phyloP scores from a whole-genome alignment of 2,113 vertebrate genomes.

The Promerops cafer region DNA sequence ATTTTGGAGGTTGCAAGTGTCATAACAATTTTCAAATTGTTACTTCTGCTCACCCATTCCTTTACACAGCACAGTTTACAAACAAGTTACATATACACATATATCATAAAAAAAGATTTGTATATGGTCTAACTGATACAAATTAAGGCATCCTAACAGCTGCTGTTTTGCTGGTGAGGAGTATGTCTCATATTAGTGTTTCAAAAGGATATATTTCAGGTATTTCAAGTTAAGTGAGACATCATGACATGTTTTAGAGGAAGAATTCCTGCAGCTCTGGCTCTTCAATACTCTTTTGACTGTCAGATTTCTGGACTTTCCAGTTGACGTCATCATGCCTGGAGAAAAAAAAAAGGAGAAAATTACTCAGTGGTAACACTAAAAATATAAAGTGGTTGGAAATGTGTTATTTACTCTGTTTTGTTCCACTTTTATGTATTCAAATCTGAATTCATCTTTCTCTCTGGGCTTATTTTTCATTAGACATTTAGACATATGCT shows the following conservation, averaged over 20 bases:
- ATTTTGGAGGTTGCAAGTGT: slow-evolving; percentile 15
- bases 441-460: background rate
- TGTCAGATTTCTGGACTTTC: slow-evolving; percentile 49
- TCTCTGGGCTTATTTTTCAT: background rate
- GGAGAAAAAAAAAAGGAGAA: slow-evolving; percentile 34
- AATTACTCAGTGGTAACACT: background rate
- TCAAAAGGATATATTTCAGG: slow-evolving; percentile 30
- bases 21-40: slow-evolving; percentile 30
- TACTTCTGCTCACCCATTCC: slow-evolving; percentile 54
- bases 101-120: slow-evolving; percentile 55
- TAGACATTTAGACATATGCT: background rate
- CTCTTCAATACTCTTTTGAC: slow-evolving; percentile 63
- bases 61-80: slow-evolving; percentile 63
- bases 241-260: slow-evolving; percentile 56
- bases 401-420: background rate
- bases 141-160: slow-evolving; percentile 76
- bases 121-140: slow-evolving; percentile 57
- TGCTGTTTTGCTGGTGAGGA: slow-evolving; percentile 71
- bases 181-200: slow-evolving; percentile 11
- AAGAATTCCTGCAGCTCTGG: slow-evolving; percentile 77
- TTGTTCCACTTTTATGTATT: background rate
- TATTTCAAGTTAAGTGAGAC: slow-evolving; percentile 45
- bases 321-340: slow-evolving; percentile 70
- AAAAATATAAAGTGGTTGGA: background rate
- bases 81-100: slow-evolving; percentile 67